These are phyloP conservation scores for Isoperla grammatica DNA, from an alignment of 2,888 invertebrate genomes.

Conservation along the genomic window DNA sequence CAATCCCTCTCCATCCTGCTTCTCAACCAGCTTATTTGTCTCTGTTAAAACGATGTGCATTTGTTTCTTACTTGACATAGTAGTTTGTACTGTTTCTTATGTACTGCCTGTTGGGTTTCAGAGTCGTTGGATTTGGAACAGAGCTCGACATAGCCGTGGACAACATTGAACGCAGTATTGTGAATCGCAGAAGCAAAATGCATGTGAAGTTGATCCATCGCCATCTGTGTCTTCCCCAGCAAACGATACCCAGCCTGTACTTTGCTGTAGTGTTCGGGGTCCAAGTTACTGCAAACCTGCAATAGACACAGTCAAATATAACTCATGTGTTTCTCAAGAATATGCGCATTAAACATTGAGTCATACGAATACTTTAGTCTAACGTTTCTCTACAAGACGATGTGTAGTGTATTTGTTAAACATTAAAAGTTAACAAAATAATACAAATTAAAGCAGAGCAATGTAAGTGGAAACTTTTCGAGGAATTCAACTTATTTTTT, in stretches of 20 bases:
- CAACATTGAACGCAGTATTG: slow-evolving; percentile 61
- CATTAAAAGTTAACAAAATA: too few species aligned
- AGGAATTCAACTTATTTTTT: not conserved
- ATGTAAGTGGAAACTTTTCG: not conserved
- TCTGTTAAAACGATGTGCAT: too few species aligned
- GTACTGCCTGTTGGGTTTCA: slow-evolving; percentile 27
- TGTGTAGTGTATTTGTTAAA: too few species aligned
- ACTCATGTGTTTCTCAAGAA: too few species aligned
- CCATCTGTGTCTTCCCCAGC: slow-evolving; percentile 84
- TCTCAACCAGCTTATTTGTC: too few species aligned
- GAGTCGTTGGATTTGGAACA: not conserved
- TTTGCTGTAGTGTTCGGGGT: slow-evolving; percentile 71
- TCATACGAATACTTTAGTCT: too few species aligned
- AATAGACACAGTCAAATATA: too few species aligned
- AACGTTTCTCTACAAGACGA: too few species aligned
- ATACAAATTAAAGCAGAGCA: slow-evolving; percentile 21
- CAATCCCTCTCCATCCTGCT: too few species aligned
- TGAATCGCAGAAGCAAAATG: slow-evolving; percentile 92
- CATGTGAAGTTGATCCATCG: slow-evolving; percentile 93
- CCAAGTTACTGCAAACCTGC: slow-evolving; percentile 63
- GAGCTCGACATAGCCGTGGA: slow-evolving; percentile 47
- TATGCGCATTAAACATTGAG: too few species aligned
- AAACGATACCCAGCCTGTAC: slow-evolving; percentile 83
- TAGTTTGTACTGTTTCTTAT: slow-evolving; percentile 72
- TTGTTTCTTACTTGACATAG: slow-evolving; percentile 56